A percentile compares a stretch with the other conserved stretches of the same genome.
Evolutionary conservation across 2,888 invertebrate species (phyloP).

Genomic region (Xanthorhoe spadicearia): DNA sequence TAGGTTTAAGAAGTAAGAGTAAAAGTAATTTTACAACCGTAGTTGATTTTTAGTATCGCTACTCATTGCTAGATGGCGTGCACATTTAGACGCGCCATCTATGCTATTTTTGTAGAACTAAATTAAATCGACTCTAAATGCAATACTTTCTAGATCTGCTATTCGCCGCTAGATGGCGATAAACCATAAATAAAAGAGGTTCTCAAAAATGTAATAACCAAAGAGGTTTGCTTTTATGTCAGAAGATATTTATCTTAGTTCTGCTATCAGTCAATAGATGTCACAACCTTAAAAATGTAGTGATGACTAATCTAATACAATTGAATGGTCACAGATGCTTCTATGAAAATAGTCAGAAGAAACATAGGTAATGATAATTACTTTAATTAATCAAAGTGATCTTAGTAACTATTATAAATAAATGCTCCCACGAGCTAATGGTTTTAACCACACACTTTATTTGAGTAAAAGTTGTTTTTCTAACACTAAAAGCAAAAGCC

Average conservation of each 20-base stretch:
- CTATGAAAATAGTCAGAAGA: no score
- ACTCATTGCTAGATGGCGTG: slow-evolving; percentile 32
- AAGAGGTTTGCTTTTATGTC: not conserved
- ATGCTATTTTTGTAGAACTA: not conserved
- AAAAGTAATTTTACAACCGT: no score
- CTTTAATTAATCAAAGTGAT: no score
- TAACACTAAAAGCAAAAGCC: no score
- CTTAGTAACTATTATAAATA: no score
- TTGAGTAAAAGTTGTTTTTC: no score
- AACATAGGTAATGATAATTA: no score
- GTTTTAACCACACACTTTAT: no score
- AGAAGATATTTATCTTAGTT: not conserved
- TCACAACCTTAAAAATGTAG: not conserved
- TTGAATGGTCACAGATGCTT: no score
- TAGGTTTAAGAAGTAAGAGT: no score
- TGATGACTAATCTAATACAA: not conserved
- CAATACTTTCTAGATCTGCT: slow-evolving; percentile 15
- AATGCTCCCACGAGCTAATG: no score
- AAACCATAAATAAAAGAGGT: not conserved
- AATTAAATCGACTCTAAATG: not conserved
- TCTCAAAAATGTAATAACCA: not conserved
- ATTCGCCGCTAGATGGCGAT: slow-evolving; percentile 43
- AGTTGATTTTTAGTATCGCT: slow-evolving; percentile 4
- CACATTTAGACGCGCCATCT: slow-evolving; percentile 18
- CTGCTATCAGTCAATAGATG: not conserved